Evolutionary conservation across 2,113 vertebrate species (phyloP).

Genomic region (Copsychus sechellarum): DNA sequence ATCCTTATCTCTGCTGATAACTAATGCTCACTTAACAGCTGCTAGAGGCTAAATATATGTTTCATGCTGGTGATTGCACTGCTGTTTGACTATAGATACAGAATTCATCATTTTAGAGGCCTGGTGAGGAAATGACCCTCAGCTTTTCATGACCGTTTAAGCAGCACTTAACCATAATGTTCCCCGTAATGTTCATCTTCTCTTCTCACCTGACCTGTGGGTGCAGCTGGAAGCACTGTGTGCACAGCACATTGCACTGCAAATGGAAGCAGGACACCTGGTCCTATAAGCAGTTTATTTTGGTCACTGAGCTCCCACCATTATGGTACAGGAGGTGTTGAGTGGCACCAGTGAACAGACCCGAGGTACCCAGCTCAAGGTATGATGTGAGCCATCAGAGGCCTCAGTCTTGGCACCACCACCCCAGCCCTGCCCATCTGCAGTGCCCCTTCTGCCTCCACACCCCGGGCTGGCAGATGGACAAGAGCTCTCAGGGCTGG

Average conservation of each 20-base stretch:
- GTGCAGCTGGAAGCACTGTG: conserved; percentile 1
- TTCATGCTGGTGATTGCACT: not conserved
- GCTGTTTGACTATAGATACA: not conserved
- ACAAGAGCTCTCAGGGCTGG: not conserved
- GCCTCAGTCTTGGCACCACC: not conserved
- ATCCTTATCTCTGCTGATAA: not conserved
- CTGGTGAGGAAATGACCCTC: conserved; percentile 28
- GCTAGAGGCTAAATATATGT: conserved; percentile 58
- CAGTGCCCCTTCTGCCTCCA: not conserved
- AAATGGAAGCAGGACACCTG: not conserved
- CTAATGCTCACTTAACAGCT: conserved; percentile 26
- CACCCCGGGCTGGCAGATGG: not conserved
- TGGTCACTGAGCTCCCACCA: not conserved
- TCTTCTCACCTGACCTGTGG: not conserved
- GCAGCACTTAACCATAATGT: not conserved
- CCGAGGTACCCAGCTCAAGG: not conserved
- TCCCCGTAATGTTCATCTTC: not conserved
- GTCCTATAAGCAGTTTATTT: not conserved
- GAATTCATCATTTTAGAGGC: not conserved
- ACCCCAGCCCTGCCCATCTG: not conserved
- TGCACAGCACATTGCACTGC: not conserved
- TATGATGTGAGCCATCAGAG: not conserved
- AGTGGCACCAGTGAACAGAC: not conserved
- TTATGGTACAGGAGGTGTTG: not conserved
- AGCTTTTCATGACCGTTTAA: conserved; percentile 25